phyloP scores from a whole-genome alignment of 2,888 invertebrate genomes.

The Sepioteuthis lessoniana region DNA sequence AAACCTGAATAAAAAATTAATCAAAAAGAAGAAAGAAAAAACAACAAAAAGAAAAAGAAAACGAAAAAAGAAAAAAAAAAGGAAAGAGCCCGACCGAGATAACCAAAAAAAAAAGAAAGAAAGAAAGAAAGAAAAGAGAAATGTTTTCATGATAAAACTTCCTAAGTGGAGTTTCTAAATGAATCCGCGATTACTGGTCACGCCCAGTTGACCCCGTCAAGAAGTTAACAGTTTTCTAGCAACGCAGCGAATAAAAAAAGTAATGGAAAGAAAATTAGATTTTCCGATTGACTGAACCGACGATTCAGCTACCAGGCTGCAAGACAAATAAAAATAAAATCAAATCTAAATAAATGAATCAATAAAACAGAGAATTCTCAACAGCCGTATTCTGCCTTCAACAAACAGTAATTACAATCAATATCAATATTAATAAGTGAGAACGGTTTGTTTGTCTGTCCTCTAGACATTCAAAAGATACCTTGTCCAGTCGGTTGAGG shows the following conservation, averaged over 20 bases:
- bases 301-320: background rate
- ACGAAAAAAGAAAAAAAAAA: background rate
- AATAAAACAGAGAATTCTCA: background rate
- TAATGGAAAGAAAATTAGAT: background rate
- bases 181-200: background rate
- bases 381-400: too few species aligned
- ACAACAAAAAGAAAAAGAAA: too few species aligned
- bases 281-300: background rate
- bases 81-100: background rate
- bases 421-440: too few species aligned
- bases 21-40: too few species aligned
- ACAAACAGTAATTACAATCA: too few species aligned
- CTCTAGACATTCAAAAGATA: too few species aligned
- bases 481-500: too few species aligned
- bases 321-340: background rate
- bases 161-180: background rate
- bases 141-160: background rate
- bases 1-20: too few species aligned
- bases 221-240: background rate
- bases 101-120: background rate
- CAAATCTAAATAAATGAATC: background rate
- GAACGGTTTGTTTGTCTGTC: too few species aligned
- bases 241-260: background rate
- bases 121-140: background rate
- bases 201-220: slow-evolving; percentile 6